Percentiles rank a stretch among this genome's conserved stretches.
These are phyloP conservation scores for Colossoma macropomum DNA, from an alignment of 2,113 vertebrate genomes.

Conservation along the genomic window DNA sequence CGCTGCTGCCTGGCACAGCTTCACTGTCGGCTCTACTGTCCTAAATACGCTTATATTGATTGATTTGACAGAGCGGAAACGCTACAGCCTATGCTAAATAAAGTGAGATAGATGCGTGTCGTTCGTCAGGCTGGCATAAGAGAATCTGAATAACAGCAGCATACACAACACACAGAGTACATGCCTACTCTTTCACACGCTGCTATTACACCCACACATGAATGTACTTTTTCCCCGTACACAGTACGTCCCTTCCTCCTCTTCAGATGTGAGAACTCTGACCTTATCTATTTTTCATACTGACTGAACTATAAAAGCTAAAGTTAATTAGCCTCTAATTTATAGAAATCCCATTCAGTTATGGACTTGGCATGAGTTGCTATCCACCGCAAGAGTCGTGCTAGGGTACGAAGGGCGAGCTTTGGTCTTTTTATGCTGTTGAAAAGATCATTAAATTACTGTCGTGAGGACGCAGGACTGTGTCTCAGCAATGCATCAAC, in stretches of 20 bases:
- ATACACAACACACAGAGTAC: neutral
- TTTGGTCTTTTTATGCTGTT: neutral
- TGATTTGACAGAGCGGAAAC: constrained; percentile 37
- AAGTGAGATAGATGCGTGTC: constrained; percentile 69
- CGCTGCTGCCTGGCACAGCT: neutral
- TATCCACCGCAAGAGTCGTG: neutral
- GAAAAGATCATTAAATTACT: constrained; percentile 15
- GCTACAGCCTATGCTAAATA: constrained; percentile 60
- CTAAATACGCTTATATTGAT: constrained; percentile 50
- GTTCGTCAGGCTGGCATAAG: constrained; percentile 51
- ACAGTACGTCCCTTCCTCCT: neutral
- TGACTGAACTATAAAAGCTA: constrained; percentile 1
- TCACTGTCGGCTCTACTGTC: constrained; percentile 17
- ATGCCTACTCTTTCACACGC: neutral
- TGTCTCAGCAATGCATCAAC: constrained; percentile 13
- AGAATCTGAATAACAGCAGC: neutral
- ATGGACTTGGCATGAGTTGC: constrained; percentile 8
- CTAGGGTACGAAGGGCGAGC: neutral
- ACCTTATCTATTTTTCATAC: neutral
- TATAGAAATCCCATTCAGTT: constrained; percentile 8
- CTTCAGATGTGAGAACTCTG: neutral
- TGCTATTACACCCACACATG: no score
- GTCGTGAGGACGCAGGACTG: constrained; percentile 11
- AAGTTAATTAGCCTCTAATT: constrained; percentile 14
- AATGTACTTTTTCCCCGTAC: neutral